phyloP scores from a whole-genome alignment of 2,113 vertebrate species.

The Aphyosemion australe region DNA sequence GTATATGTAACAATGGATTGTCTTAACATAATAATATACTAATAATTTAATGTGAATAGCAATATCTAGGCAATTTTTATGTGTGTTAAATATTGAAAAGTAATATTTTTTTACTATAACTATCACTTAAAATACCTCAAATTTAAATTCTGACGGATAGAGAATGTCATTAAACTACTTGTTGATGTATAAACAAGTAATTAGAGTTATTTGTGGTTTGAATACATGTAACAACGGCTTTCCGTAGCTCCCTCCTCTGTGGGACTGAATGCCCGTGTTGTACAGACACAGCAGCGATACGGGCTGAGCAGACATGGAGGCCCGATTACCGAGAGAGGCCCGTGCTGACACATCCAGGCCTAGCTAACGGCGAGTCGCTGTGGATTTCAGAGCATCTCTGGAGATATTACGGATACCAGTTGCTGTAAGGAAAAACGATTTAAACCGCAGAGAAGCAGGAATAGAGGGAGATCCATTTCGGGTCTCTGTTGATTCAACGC shows the following conservation, averaged over 20 bases:
- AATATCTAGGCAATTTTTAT: no score
- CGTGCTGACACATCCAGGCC: constrained; percentile 78
- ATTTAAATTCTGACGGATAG: no score
- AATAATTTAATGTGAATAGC: no score
- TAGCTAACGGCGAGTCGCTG: constrained; percentile 73
- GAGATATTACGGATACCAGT: constrained; percentile 59
- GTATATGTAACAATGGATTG: no score
- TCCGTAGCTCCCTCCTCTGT: constrained; percentile 51
- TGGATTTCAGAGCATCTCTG: constrained; percentile 62
- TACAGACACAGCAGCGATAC: constrained; percentile 84
- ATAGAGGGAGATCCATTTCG: constrained; percentile 82
- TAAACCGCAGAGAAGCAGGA: constrained; percentile 54
- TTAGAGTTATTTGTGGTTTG: background rate
- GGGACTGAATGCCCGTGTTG: constrained; percentile 80
- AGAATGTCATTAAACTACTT: no score
- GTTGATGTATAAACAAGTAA: no score
- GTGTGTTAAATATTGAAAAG: no score
- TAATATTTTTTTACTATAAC: no score
- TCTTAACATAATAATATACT: no score
- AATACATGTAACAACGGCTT: background rate
- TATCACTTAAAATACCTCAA: no score
- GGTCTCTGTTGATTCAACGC: constrained; percentile 85
- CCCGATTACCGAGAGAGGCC: constrained; percentile 80
- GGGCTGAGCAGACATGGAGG: constrained; percentile 85
- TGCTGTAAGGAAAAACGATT: constrained; percentile 49